Conservation (phyloP, 2,797 vertebrate species). For the Aulostomus chinensis region DNA sequence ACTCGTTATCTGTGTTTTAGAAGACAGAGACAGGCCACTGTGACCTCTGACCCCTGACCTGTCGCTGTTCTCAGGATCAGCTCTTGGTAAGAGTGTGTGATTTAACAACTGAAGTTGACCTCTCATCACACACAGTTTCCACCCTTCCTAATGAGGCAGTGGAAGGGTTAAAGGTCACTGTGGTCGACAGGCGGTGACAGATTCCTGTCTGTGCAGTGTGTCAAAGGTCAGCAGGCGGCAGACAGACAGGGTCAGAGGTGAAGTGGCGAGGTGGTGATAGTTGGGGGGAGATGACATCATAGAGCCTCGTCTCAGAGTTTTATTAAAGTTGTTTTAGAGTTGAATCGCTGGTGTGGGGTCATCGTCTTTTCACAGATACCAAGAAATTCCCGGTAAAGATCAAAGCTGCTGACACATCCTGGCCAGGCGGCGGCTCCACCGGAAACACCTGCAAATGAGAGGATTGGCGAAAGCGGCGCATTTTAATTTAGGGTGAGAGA, state of each 20-base stretch:
- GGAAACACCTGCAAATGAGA: too few species aligned
- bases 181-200: slow-evolving; percentile 29
- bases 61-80: neutral
- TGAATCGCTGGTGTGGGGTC: too few species aligned
- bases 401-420: too few species aligned
- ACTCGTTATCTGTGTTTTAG: slow-evolving; percentile 15
- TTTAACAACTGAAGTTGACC: neutral
- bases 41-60: slow-evolving; percentile 36
- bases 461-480: too few species aligned
- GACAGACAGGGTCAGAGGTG: slow-evolving; percentile 37
- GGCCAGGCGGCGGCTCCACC: too few species aligned
- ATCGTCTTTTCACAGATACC: too few species aligned
- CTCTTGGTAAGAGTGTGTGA: slow-evolving; percentile 14
- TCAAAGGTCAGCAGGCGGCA: slow-evolving; percentile 34
- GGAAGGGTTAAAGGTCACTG: slow-evolving; percentile 41
- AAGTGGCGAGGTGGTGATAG: neutral
- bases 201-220: slow-evolving; percentile 52
- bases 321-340: too few species aligned
- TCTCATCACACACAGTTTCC: slow-evolving; percentile 1
- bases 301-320: too few species aligned
- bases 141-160: slow-evolving; percentile 51
- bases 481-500: too few species aligned
- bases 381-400: too few species aligned
- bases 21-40: neutral
- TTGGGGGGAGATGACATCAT: too few species aligned